Evolutionary conservation across 2,797 vertebrate species (phyloP), one percentile per base, ranked within the genome.

Genomic region (Buceros bicornis): DNA sequence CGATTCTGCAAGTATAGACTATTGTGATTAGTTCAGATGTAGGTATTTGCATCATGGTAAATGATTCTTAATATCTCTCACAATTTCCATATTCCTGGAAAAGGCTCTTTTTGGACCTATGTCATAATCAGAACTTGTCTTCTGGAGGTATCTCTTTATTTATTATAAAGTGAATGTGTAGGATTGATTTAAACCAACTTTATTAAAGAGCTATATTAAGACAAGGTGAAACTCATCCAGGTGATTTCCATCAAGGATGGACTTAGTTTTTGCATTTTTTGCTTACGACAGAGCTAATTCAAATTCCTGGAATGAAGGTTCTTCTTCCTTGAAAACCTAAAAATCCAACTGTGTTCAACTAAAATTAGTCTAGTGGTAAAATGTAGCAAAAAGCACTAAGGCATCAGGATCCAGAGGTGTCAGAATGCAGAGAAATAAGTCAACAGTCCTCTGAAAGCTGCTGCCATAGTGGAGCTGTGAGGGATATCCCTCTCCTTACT

Each of bases 1-100:
- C 0, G 0, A 18, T 89, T 40, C 21, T 77, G 4, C 20, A 48
- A 16, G 10, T 77, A 29, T 25, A 60, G 19, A 31, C 17, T 76
- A 37, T 15, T 31, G 17, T 65, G 20, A 40, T 83, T 67, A 26
- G 22, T 56, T 91, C n/a, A 69, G n/a, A 9, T 91, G 14, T 19
- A 79, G 74, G 19, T 79, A 51, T 33, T 72, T 92, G 26, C 8
- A 42, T 71, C 33, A 71, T 31, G 4, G 5, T 35, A 66, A 28
- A 56, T 56, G 17, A 76, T 51, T 69, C n/a, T 76, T 82, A 64
- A 11, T 60, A 16, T 43, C 5, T 82, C 16, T 77, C 21, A 26
- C 8, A 26, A 19, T 81, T 89, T 65, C 24, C 3, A 1, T 70
- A 1, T 51, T 37, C 71, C 6, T 56, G 37, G 24, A 64, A 80